These are phyloP conservation scores for Lydus trimaculatus DNA, from an alignment of 2,888 invertebrate genomes.

Conservation along the genomic window DNA sequence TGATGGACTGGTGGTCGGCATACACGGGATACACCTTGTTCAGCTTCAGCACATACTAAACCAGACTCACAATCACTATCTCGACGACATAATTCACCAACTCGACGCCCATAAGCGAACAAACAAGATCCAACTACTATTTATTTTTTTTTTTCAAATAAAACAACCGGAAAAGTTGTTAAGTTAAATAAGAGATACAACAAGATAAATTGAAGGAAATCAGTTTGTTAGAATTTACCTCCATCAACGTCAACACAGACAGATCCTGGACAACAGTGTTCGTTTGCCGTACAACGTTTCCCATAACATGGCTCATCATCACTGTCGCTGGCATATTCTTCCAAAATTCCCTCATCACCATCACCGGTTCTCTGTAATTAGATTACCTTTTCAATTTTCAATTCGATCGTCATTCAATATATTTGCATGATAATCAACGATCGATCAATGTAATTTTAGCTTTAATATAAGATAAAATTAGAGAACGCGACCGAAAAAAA, in stretches of 20 bases:
- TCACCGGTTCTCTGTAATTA: conserved; percentile 50
- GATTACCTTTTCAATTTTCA: conserved; percentile 13
- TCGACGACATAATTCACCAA: conserved; percentile 82
- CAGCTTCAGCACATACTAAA: conserved; percentile 77
- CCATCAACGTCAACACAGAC: conserved; percentile 76
- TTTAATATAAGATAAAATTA: background rate
- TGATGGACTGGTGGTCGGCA: conserved; percentile 80
- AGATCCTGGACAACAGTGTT: conserved; percentile 83
- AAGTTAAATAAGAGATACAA: conserved; percentile 14
- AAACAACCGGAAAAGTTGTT: background rate
- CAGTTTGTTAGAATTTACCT: conserved; percentile 59
- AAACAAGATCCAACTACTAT: conserved; percentile 71
- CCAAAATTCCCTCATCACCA: conserved; percentile 53
- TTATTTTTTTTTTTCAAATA: background rate
- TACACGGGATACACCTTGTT: conserved; percentile 70
- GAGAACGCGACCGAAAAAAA: background rate
- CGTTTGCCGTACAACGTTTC: conserved; percentile 77
- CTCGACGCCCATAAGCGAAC: conserved; percentile 75
- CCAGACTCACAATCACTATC: conserved; percentile 88
- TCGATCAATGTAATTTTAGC: background rate
- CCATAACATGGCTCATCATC: conserved; percentile 80
- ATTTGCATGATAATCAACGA: background rate
- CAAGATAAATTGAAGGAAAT: conserved; percentile 9
- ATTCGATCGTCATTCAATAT: background rate
- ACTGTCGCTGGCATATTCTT: conserved; percentile 61